Conservation (phyloP, 1,140 invertebrate species). For the Danaus melanippus region DNA sequence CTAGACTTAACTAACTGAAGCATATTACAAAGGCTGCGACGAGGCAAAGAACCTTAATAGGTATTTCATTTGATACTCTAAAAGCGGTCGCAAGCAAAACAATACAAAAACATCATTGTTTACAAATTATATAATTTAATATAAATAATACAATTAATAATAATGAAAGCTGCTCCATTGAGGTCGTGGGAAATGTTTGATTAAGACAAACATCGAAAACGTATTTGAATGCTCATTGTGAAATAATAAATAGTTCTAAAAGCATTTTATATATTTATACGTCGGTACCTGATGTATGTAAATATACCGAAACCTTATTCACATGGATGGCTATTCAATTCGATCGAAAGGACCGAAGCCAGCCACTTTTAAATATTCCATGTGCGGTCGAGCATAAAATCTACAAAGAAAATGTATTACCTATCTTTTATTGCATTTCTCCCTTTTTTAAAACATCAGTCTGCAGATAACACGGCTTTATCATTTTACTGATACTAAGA, state of each 20-base stretch:
- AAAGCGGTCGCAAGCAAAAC: no score
- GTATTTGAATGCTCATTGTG: not conserved
- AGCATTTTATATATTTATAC: conserved; percentile 24
- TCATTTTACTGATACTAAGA: conserved; percentile 50
- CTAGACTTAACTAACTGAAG: no score
- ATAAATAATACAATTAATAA: no score
- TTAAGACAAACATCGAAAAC: no score
- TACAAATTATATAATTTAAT: no score
- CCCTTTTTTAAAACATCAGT: conserved; percentile 35
- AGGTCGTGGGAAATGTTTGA: no score
- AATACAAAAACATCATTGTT: no score
- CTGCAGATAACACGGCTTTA: conserved; percentile 43
- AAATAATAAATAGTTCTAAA: conserved; percentile 24
- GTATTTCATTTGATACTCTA: no score
- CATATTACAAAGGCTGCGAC: no score
- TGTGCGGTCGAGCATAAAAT: conserved; percentile 66
- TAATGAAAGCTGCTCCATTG: no score
- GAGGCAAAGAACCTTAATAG: no score
- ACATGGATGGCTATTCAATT: conserved; percentile 55
- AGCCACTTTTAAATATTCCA: conserved; percentile 67
- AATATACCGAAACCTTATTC: conserved; percentile 51
- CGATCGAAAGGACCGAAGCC: conserved; percentile 43
- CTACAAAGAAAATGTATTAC: conserved; percentile 69
- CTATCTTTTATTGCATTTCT: conserved; percentile 61
- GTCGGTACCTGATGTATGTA: conserved; percentile 33